phyloP scores from a whole-genome alignment of 2,113 vertebrate species.

The Chlamydotis undulata region DNA sequence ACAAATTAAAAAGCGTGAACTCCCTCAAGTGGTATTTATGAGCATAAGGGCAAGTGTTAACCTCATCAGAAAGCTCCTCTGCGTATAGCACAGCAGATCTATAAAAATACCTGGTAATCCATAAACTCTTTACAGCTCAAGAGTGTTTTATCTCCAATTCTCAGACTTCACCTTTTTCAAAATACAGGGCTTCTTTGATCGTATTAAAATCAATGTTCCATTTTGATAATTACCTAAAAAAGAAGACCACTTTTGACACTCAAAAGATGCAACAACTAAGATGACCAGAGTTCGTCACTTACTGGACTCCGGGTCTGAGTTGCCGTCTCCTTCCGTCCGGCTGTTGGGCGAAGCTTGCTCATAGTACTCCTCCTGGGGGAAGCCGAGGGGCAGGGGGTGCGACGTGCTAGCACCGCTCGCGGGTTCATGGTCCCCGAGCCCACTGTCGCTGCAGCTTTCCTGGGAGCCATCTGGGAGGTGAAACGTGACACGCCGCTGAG shows the following conservation, averaged over 20 bases:
- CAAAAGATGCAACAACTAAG: not conserved
- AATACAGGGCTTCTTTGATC: fast-evolving
- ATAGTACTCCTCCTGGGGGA: slow-evolving; percentile 90
- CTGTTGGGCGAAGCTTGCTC: slow-evolving; percentile 91
- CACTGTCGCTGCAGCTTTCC: slow-evolving; percentile 92
- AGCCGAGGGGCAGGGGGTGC: slow-evolving; percentile 88
- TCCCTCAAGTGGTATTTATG: not conserved
- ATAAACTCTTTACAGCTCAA: not conserved
- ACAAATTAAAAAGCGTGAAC: not conserved
- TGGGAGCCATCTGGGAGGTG: slow-evolving; percentile 95
- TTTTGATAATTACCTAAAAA: not conserved
- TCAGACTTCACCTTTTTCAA: not conserved
- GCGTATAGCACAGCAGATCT: not conserved
- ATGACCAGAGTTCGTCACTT: slow-evolving; percentile 70
- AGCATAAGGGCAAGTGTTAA: not conserved
- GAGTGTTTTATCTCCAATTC: not conserved
- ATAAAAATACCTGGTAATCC: not conserved
- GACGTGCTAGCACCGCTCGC: slow-evolving; percentile 77
- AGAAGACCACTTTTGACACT: not conserved
- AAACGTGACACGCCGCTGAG: slow-evolving; percentile 94
- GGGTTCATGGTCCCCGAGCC: slow-evolving; percentile 87
- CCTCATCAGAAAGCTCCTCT: not conserved
- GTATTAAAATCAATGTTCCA: fast-evolving
- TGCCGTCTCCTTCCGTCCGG: slow-evolving; percentile 95
- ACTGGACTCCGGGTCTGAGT: slow-evolving; percentile 98